These are phyloP conservation scores for Aeoliscus strigatus DNA, from an alignment of 2,797 vertebrate genomes.

Conservation along the genomic window DNA sequence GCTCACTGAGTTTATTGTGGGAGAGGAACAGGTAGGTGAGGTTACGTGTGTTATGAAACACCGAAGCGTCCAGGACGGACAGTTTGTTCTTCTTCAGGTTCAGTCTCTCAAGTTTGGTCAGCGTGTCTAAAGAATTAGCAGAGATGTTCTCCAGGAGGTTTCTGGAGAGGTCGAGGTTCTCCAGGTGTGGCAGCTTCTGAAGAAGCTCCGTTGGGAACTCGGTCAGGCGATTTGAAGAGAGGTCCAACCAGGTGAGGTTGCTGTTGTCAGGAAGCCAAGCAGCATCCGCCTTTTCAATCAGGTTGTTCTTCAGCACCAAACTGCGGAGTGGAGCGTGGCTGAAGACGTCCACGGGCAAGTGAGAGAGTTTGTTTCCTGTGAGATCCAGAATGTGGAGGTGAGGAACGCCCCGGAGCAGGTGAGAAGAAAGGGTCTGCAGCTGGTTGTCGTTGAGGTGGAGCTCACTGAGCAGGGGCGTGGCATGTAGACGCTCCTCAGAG, in stretches of 20 bases:
- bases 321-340: conserved; percentile 53
- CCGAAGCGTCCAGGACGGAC: conserved; percentile 38
- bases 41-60: conserved; percentile 37
- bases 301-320: conserved; percentile 69
- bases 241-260: conserved; percentile 66
- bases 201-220: conserved; percentile 45
- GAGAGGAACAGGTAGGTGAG: conserved; percentile 64
- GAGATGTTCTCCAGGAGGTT: conserved; percentile 60
- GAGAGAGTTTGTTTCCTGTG: conserved; percentile 59
- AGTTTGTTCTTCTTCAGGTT: conserved; percentile 68
- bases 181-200: conserved; percentile 49
- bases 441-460: conserved; percentile 68
- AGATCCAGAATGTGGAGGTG: conserved; percentile 66
- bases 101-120: conserved; percentile 63
- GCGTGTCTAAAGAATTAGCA: conserved; percentile 23
- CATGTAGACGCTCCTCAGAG: conserved; percentile 47
- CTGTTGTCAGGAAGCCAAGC: conserved; percentile 60
- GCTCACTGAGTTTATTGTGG: conserved; percentile 53
- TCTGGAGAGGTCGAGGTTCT: conserved; percentile 63
- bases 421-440: conserved; percentile 53
- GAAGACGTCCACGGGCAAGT: conserved; percentile 59
- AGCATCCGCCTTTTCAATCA: conserved; percentile 28
- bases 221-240: conserved; percentile 61
- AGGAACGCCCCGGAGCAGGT: conserved; percentile 64
- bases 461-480: conserved; percentile 46